Evolutionary conservation across 2,797 vertebrate genomes (phyloP).

Genomic region (Intellagama lesueurii): DNA sequence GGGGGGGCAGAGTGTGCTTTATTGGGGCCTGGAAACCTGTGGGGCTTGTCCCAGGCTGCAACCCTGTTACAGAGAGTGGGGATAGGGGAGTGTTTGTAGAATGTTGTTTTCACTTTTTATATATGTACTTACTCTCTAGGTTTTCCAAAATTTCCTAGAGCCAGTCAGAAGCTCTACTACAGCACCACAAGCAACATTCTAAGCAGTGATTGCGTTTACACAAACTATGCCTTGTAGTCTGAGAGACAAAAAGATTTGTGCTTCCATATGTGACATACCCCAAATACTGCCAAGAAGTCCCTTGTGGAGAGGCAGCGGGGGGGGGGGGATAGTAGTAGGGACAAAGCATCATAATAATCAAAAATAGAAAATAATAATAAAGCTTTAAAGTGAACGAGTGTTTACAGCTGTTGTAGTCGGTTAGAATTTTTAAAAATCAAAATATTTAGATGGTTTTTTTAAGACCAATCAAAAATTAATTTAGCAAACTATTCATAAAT

Average conservation of each 20-base stretch:
- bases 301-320: too few relatives aligned
- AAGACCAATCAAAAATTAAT: background rate
- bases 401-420: background rate
- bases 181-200: background rate
- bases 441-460: background rate
- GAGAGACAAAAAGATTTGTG: too few relatives aligned
- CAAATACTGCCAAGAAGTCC: too few relatives aligned
- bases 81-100: background rate
- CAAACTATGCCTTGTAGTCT: too few relatives aligned
- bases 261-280: too few relatives aligned
- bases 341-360: too few relatives aligned
- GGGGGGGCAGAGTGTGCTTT: background rate
- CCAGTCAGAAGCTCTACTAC: background rate
- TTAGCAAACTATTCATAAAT: background rate
- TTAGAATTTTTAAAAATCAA: background rate
- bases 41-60: background rate
- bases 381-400: too few relatives aligned
- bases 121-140: background rate
- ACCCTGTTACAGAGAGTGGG: background rate
- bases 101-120: background rate
- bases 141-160: background rate
- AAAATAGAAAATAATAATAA: too few relatives aligned
- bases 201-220: background rate
- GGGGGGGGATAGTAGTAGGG: too few relatives aligned
- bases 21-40: background rate